Percentiles rank a stretch among this genome's conserved stretches.
Evolutionary conservation across 2,888 invertebrate species (phyloP).

Genomic region (Busseola fusca): DNA sequence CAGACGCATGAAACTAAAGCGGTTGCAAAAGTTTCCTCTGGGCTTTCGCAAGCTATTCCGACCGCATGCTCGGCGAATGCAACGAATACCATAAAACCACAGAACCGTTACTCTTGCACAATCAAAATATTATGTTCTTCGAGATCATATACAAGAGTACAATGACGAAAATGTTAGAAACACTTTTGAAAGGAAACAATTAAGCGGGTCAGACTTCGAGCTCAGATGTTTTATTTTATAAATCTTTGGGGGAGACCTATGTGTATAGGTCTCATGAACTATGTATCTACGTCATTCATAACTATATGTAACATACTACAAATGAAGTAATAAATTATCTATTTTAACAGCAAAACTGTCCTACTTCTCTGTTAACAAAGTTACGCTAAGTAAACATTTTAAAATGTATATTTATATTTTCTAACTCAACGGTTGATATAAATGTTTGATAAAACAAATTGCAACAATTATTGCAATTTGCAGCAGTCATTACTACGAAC

Average conservation of each 20-base stretch:
- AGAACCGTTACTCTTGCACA: slow-evolving; percentile 65
- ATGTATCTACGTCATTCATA: neutral
- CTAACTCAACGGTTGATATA: slow-evolving; percentile 9
- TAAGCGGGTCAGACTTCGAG: neutral
- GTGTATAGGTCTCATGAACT: neutral
- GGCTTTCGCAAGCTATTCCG: slow-evolving; percentile 73
- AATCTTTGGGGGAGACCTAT: neutral
- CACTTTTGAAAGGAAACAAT: slow-evolving; percentile 20
- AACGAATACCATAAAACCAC: slow-evolving; percentile 73
- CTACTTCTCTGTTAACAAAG: slow-evolving; percentile 4
- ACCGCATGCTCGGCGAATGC: slow-evolving; percentile 68
- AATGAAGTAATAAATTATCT: neutral
- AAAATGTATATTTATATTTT: slow-evolving; percentile 22
- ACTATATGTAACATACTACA: neutral
- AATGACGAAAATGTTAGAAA: slow-evolving; percentile 23
- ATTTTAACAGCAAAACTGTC: neutral
- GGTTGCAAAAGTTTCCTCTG: slow-evolving; percentile 73
- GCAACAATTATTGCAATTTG: slow-evolving; percentile 42
- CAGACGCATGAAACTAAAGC: slow-evolving; percentile 63
- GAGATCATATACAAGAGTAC: slow-evolving; percentile 41
- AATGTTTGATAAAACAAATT: slow-evolving; percentile 34
- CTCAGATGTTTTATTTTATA: neutral
- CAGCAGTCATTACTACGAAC: slow-evolving; percentile 44
- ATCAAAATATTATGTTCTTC: slow-evolving; percentile 57
- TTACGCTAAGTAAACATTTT: neutral